Percentiles rank a stretch among this genome's conserved stretches.
These are phyloP conservation scores for Drosophila antonietae DNA, from an alignment of 2,888 invertebrate genomes.

Conservation along the genomic window DNA sequence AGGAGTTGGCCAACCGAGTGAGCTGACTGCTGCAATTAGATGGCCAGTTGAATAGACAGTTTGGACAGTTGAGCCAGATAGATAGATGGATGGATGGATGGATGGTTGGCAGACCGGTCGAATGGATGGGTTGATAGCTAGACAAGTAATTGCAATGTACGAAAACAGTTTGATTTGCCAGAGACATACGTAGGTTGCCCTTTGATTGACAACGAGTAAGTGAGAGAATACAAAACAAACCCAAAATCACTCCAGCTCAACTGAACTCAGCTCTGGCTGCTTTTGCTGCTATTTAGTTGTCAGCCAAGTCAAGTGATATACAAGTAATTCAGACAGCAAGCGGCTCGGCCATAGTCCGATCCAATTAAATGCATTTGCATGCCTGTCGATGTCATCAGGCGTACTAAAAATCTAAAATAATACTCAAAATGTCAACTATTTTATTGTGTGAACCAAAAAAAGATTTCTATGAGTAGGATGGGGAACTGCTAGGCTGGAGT, in stretches of 20 bases:
- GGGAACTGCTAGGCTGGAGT: slow-evolving; percentile 9
- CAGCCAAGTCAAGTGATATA: slow-evolving; percentile 42
- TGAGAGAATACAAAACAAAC: background rate
- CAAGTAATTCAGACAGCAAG: slow-evolving; percentile 26
- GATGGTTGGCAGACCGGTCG: slow-evolving; percentile 30
- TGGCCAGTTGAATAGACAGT: slow-evolving; percentile 59
- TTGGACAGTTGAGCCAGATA: slow-evolving; percentile 55
- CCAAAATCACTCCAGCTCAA: background rate
- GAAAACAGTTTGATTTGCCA: slow-evolving; percentile 44
- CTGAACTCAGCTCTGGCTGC: background rate
- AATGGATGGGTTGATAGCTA: slow-evolving; percentile 47
- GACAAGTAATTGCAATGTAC: slow-evolving; percentile 60
- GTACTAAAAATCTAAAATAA: slow-evolving; percentile 50
- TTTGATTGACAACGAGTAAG: slow-evolving; percentile 39
- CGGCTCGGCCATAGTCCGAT: slow-evolving; percentile 20
- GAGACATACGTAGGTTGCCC: slow-evolving; percentile 21
- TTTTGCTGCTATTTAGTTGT: slow-evolving; percentile 49
- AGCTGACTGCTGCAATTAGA: slow-evolving; percentile 63
- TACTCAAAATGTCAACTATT: slow-evolving; percentile 74
- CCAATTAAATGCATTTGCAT: slow-evolving; percentile 76
- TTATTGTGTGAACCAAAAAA: slow-evolving; percentile 50
- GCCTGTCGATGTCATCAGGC: slow-evolving; percentile 73
- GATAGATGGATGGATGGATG: slow-evolving; percentile 30
- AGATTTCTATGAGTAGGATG: slow-evolving; percentile 15
- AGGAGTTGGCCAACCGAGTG: slow-evolving; percentile 29